A percentile compares a stretch with the other conserved stretches of the same genome.
Evolutionary conservation across 2,113 vertebrate genomes (phyloP).

Genomic region (Hystrix brachyura): DNA sequence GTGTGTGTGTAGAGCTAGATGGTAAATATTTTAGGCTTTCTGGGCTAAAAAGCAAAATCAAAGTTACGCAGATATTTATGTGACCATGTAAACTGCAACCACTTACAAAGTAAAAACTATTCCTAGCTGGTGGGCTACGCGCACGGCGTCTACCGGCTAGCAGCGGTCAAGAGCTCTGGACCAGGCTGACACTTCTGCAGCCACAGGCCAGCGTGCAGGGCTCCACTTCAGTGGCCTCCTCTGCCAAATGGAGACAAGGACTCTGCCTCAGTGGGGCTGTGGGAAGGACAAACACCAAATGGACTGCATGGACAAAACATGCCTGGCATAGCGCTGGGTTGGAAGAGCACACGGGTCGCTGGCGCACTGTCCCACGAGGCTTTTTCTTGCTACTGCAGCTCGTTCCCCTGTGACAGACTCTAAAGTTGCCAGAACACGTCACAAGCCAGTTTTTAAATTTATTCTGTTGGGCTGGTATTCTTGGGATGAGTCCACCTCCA

Average conservation of each 20-base stretch:
- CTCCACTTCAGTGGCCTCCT: not conserved
- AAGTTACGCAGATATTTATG: not conserved
- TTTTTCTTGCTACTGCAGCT: not conserved
- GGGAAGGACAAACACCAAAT: not conserved
- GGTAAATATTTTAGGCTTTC: not conserved
- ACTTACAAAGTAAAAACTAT: not conserved
- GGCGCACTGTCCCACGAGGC: not conserved
- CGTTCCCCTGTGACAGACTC: not conserved
- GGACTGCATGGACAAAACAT: not conserved
- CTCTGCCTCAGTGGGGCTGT: not conserved
- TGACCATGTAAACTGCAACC: not conserved
- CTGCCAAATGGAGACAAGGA: not conserved
- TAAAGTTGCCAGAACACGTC: not conserved
- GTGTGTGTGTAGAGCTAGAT: not conserved
- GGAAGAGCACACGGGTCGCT: not conserved
- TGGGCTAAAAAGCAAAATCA: not conserved
- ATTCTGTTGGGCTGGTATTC: not conserved
- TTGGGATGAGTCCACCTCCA: not conserved
- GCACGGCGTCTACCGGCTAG: not conserved
- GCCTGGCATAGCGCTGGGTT: not conserved
- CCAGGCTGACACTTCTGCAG: not conserved
- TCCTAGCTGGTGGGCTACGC: not conserved
- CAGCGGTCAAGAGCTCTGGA: not conserved
- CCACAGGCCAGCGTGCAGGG: not conserved
- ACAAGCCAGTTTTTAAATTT: not conserved